Conservation (phyloP, 1,140 invertebrate genomes). For the Trigoniulus corallinus region DNA sequence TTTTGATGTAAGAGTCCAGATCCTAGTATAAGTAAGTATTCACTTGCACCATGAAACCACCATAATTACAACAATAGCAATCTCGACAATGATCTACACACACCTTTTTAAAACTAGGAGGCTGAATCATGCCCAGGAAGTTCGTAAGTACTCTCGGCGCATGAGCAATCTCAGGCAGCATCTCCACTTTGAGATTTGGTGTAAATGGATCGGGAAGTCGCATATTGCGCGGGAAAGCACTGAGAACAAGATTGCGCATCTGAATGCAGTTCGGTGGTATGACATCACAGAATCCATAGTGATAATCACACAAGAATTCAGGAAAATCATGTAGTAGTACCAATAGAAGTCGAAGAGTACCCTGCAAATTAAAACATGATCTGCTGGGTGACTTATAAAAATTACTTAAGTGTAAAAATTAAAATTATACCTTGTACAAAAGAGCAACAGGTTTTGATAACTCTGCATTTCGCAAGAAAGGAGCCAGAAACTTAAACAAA, state of each 20-base stretch:
- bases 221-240: slow-evolving; percentile 96
- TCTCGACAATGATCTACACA: too few species aligned
- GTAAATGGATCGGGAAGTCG: slow-evolving; percentile 94
- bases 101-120: slow-evolving; percentile 67
- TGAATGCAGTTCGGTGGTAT: slow-evolving; percentile 98
- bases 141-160: slow-evolving; percentile 79
- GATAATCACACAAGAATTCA: slow-evolving; percentile 96
- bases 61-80: too few species aligned
- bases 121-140: slow-evolving; percentile 71
- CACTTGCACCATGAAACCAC: background rate
- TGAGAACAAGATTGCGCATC: slow-evolving; percentile 94
- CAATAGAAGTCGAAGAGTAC: slow-evolving; percentile 84
- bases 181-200: slow-evolving; percentile 90
- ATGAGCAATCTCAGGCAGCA: slow-evolving; percentile 61
- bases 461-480: slow-evolving; percentile 91
- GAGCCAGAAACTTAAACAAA: slow-evolving; percentile 90
- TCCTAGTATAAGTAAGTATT: slow-evolving; percentile 34
- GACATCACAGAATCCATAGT: slow-evolving; percentile 98
- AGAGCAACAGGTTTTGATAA: slow-evolving; percentile 79
- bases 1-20: slow-evolving; percentile 90
- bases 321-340: slow-evolving; percentile 97
- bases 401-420: slow-evolving; percentile 8
- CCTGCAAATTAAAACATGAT: slow-evolving; percentile 33
- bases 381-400: too few species aligned
- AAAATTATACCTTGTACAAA: slow-evolving; percentile 70